Base-by-base conservation (phyloP, 2,888 invertebrate genomes). In the Drosophila atripex region DNA sequence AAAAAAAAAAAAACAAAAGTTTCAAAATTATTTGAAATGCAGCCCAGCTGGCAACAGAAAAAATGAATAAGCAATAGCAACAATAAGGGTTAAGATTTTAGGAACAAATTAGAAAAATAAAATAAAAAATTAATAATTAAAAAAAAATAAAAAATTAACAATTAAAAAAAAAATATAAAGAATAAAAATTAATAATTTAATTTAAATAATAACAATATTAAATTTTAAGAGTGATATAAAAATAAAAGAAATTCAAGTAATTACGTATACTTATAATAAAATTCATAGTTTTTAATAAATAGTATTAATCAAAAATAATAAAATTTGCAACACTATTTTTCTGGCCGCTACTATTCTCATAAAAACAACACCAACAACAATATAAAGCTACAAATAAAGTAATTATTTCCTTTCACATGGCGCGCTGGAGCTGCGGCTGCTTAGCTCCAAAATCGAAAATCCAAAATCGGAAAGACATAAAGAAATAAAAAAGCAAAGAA, bases 381-480 rank as follows among this genome's bases (percentile, higher is more conserved):
- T 0, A 21, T 23, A 23, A 23, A 23, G 21, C 21, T 4, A 73
- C 70, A 80, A 80, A 85, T 77, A 78, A 73, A 76, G 86, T 75
- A 85, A 82, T 85, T 85, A 85, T 82, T 87, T 87, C 75, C 80
- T 73, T 79, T 86, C 75, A 80, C 82, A 83, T 68, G 68, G 49
- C 43, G 69, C 18, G 41, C 41, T 38, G 14, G 38, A 18, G 32
- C 32, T 30, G 8, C 30, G 9, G 32, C 32, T 32, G 1, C 12
- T 14, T 14, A 4, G n/a, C 21, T 23, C 21, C 21, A 23, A 23
- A 23, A 23, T 21, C 21, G 7, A 3, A 54, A 59, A 73, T 73
- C 47, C 73, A 72, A 72, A 59, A 71, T 53, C 56, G 53, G 68
- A 73, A 77, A 76, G 60, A 57, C 64, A 64, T 66, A 59, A 83